Percentiles rank a stretch among this genome's conserved stretches.
Evolutionary conservation across 2,113 vertebrate genomes (phyloP).

Genomic region (Hippopotamus amphibius): DNA sequence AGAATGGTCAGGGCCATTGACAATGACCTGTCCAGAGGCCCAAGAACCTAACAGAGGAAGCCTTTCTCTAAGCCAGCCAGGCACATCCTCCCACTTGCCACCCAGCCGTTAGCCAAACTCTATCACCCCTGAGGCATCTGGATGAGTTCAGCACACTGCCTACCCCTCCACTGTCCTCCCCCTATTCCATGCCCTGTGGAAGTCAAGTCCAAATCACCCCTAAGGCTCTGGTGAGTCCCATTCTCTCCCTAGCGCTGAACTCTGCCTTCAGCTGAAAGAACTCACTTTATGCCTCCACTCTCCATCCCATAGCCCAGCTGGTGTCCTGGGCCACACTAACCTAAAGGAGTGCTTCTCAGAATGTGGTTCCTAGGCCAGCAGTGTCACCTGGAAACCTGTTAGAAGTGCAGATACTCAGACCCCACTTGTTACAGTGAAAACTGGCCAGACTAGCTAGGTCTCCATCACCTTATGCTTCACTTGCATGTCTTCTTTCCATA

Average conservation of each 20-base stretch:
- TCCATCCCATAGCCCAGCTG: background rate
- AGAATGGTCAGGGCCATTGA: background rate
- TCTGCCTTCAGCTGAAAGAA: background rate
- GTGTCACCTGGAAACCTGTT: too few relatives aligned
- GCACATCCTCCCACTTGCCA: background rate
- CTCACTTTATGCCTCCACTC: too few relatives aligned
- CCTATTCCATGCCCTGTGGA: accelerated
- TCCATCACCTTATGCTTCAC: background rate
- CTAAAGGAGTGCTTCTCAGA: background rate
- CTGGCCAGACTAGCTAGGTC: background rate
- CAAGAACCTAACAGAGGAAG: background rate
- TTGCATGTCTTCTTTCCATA: background rate
- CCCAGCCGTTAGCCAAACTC: background rate
- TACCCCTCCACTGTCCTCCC: too few relatives aligned
- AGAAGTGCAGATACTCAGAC: too few relatives aligned
- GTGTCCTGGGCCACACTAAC: background rate
- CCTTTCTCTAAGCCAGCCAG: background rate
- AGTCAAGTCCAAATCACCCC: background rate
- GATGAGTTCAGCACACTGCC: background rate
- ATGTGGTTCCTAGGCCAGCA: too few relatives aligned
- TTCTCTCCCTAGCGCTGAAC: background rate
- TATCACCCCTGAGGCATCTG: background rate
- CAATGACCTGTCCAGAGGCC: background rate
- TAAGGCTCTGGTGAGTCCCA: background rate
- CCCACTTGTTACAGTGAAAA: background rate